Conservation (phyloP, 2,113 vertebrate genomes). For the Siniperca knerii region DNA sequence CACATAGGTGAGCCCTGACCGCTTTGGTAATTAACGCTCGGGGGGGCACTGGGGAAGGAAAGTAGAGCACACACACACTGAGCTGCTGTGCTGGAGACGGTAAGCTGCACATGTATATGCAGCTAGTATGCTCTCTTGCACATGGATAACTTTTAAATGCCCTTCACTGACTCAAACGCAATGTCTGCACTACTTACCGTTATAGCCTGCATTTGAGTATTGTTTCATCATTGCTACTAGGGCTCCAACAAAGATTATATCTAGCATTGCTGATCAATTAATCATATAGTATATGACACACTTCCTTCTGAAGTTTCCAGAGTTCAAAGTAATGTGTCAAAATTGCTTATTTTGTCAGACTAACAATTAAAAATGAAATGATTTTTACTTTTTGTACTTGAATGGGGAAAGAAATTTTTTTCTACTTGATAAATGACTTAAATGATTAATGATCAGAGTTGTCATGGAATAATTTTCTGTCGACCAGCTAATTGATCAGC, state of each 20-base stretch:
- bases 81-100: conserved; percentile 22
- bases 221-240: conserved; percentile 11
- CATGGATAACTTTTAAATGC: conserved; percentile 44
- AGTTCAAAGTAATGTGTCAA: background rate
- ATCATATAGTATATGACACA: background rate
- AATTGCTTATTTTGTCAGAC: background rate
- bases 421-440: background rate
- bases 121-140: conserved; percentile 19
- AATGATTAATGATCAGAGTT: conserved; percentile 1
- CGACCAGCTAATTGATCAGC: conserved; percentile 3
- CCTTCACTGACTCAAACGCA: conserved; percentile 14
- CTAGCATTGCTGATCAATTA: background rate
- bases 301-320: background rate
- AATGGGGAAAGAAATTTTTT: background rate
- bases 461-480: conserved; percentile 4
- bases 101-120: conserved; percentile 27
- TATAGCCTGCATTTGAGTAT: background rate
- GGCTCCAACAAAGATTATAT: background rate
- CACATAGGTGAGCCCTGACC: conserved; percentile 65
- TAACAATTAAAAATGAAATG: background rate
- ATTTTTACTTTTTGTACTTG: background rate
- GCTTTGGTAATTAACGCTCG: conserved; percentile 70
- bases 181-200: conserved; percentile 7
- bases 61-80: conserved; percentile 42
- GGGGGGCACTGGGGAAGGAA: conserved; percentile 41